These are phyloP conservation scores for Palaemon carinicauda DNA, from an alignment of 1,140 invertebrate species.

Conservation along the genomic window DNA sequence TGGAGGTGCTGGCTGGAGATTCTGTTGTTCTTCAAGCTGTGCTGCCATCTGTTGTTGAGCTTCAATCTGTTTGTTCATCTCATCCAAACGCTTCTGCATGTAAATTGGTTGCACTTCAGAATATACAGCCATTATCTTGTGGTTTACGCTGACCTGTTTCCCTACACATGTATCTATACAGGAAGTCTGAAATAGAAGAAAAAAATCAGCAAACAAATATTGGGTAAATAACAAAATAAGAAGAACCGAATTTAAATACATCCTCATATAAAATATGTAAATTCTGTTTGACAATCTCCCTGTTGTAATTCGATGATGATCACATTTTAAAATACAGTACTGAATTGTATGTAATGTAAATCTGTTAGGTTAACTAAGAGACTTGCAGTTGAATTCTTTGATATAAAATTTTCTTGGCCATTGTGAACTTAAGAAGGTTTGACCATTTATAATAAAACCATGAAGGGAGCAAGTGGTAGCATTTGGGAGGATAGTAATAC, in stretches of 20 bases:
- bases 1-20: background rate
- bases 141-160: conserved; percentile 70
- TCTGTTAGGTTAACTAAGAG: too few species aligned
- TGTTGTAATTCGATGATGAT: too few species aligned
- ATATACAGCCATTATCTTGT: conserved; percentile 70
- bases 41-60: conserved; percentile 33
- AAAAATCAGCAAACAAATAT: background rate
- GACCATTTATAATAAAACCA: too few species aligned
- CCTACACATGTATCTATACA: conserved; percentile 67
- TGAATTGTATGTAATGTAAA: too few species aligned
- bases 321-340: too few species aligned
- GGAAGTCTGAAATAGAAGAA: conserved; percentile 62
- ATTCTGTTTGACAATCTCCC: too few species aligned
- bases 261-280: background rate
- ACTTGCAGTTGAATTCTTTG: too few species aligned
- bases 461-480: too few species aligned
- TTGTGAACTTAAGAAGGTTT: too few species aligned
- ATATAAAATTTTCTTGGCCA: too few species aligned
- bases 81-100: conserved; percentile 65
- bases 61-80: conserved; percentile 64
- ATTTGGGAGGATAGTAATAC: too few species aligned
- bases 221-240: background rate
- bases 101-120: conserved; percentile 69
- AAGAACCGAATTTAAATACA: background rate
- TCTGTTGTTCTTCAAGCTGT: background rate